Evolutionary conservation across 2,888 invertebrate species (phyloP), one percentile per base, ranked within the genome.

Genomic region (Campoletis raptor): DNA sequence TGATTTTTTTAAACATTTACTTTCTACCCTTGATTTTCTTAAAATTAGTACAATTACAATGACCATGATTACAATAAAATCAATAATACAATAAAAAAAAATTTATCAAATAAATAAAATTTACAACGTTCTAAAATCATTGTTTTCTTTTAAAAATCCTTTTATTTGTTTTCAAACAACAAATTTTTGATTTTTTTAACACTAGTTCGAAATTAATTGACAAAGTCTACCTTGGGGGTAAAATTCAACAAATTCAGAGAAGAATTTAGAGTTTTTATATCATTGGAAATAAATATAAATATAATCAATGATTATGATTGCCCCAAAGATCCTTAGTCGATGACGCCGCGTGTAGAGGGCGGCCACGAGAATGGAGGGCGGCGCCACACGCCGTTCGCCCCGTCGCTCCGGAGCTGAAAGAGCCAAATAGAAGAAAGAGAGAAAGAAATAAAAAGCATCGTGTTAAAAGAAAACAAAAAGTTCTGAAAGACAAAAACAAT

Each of bases 301-400:
- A 24, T 40, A 40, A 8, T 57, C 40, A n/a, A 12, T 45, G 42
- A 76, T 52, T 52, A 21, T 8, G 10, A 52, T 66, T 77, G 77
- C 67, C 52, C 54, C 54, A 24, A 57, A 24, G 21, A 66, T 18
- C 64, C n/a, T 66, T 61, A 52, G 52, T 24, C 61, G 24, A 66
- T 24, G 70, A 83, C 57, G 67, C 40, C 64, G 57, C 42, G 52
- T 74, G 67, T 48, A 69, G 86, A 86, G 83, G 85, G 84, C 82
- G 70, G 81, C 85, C 88, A 77, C 86, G 86, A 87, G 86, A 80
- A 74, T 81, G 89, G 92, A 93, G 93, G 93, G 93, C 93, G 94
- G 94, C 92, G 93, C 94, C 92, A 93, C 92, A 93, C 91, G 91
- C 61, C 57, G 86, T 92, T 92, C 93, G 92, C 92, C 92, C 90